These are phyloP conservation scores for Cotesia glomerata DNA, from an alignment of 1,140 invertebrate species.

Conservation along the genomic window DNA sequence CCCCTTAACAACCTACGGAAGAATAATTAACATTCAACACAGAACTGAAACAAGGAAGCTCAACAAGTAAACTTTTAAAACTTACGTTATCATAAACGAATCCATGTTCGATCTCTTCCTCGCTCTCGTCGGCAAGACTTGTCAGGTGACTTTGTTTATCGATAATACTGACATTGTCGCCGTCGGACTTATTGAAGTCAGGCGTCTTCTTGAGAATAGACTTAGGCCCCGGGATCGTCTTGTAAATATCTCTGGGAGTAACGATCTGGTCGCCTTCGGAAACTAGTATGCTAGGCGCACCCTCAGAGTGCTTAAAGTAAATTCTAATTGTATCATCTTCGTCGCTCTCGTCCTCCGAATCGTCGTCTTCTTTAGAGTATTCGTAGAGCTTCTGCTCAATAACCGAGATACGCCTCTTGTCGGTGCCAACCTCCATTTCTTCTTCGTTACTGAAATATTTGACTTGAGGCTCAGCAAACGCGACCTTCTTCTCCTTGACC, in stretches of 20 bases:
- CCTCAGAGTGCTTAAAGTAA: conserved; percentile 46
- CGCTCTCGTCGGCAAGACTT: conserved; percentile 32
- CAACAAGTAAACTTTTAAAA: not conserved
- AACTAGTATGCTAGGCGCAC: not conserved
- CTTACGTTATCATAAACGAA: conserved; percentile 38
- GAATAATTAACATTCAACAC: not conserved
- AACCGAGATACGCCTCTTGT: conserved; percentile 26
- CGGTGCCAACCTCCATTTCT: conserved; percentile 10
- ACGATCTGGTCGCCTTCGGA: conserved; percentile 32
- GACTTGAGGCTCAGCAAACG: conserved; percentile 34
- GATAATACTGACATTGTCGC: conserved; percentile 27
- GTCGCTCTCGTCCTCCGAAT: conserved; percentile 22
- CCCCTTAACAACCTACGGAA: conserved; percentile 37
- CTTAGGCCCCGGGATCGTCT: conserved; percentile 42
- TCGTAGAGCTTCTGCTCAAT: conserved; percentile 24
- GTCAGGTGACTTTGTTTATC: conserved; percentile 11
- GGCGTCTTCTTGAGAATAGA: conserved; percentile 51
- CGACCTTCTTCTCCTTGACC: conserved; percentile 30
- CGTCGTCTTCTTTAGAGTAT: conserved; percentile 23
- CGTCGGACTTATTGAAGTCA: not conserved
- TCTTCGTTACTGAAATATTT: conserved; percentile 20
- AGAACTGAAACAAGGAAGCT: not conserved
- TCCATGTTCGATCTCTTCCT: conserved; percentile 6
- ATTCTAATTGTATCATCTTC: conserved; percentile 42
- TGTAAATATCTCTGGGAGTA: conserved; percentile 50